These are phyloP conservation scores for Gyrodactylus salaris DNA, from an alignment of 1,140 invertebrate species.

Conservation along the genomic window DNA sequence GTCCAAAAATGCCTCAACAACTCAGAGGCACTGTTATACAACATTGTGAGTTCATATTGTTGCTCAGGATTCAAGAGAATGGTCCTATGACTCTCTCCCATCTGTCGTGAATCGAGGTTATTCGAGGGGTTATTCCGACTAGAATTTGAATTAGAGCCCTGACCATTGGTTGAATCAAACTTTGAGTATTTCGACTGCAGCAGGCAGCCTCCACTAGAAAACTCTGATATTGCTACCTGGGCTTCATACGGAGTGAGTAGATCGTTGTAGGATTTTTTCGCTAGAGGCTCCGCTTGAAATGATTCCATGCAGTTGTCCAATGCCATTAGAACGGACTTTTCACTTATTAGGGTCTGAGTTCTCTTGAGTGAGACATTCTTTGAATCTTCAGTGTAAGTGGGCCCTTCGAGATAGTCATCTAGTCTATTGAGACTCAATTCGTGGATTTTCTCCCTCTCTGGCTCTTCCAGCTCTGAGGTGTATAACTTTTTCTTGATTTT, in stretches of 20 bases:
- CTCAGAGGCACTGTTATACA: conserved; percentile 51
- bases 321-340: background rate
- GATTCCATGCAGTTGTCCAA: background rate
- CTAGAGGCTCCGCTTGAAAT: background rate
- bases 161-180: background rate
- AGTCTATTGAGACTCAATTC: background rate
- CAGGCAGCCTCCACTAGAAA: conserved; percentile 23
- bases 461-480: background rate
- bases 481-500: background rate
- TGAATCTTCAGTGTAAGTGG: background rate
- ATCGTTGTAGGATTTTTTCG: background rate
- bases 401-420: background rate
- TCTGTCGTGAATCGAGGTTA: background rate
- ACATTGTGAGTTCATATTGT: conserved; percentile 37
- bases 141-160: no score
- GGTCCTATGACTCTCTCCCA: conserved; percentile 21
- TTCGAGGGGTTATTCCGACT: background rate
- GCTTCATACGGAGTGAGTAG: background rate
- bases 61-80: conserved; percentile 25
- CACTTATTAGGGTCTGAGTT: background rate
- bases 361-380: background rate
- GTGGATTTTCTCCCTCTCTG: background rate
- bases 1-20: conserved; percentile 64
- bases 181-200: conserved; percentile 12
- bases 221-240: background rate